These are phyloP conservation scores for Acanthis flammea DNA, from an alignment of 2,797 vertebrate species.

Conservation along the genomic window DNA sequence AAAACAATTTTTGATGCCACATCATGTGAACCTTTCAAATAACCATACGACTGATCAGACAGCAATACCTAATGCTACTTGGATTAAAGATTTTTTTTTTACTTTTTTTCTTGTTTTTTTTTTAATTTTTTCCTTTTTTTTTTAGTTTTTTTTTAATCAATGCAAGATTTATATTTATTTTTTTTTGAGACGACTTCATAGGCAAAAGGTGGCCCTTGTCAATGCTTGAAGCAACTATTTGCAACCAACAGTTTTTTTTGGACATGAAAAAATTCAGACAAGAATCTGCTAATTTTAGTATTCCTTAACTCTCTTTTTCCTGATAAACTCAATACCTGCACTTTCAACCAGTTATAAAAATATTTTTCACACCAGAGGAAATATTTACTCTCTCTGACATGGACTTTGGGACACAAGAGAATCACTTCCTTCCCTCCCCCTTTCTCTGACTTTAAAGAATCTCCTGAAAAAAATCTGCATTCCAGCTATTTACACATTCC, in stretches of 20 bases:
- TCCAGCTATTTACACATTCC: slow-evolving; percentile 71
- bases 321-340: slow-evolving; percentile 45
- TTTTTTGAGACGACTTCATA: slow-evolving; percentile 48
- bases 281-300: slow-evolving; percentile 30
- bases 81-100: slow-evolving; percentile 36
- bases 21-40: slow-evolving; percentile 65
- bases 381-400: slow-evolving; percentile 31
- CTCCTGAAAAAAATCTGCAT: slow-evolving; percentile 63
- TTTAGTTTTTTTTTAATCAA: neutral
- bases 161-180: neutral
- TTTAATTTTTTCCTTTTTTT: neutral
- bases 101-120: neutral
- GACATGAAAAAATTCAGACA: slow-evolving; percentile 46
- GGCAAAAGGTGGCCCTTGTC: slow-evolving; percentile 68
- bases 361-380: slow-evolving; percentile 48
- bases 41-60: slow-evolving; percentile 71
- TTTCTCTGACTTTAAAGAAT: neutral
- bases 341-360: slow-evolving; percentile 61
- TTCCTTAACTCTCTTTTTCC: slow-evolving; percentile 46
- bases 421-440: slow-evolving; percentile 22
- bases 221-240: slow-evolving; percentile 51
- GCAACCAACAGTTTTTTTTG: neutral
- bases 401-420: slow-evolving; percentile 63
- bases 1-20: slow-evolving; percentile 70
- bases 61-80: slow-evolving; percentile 72